Evolutionary conservation across 2,797 vertebrate species (phyloP).

Genomic region (Lepidocolaptes lacrymiger): DNA sequence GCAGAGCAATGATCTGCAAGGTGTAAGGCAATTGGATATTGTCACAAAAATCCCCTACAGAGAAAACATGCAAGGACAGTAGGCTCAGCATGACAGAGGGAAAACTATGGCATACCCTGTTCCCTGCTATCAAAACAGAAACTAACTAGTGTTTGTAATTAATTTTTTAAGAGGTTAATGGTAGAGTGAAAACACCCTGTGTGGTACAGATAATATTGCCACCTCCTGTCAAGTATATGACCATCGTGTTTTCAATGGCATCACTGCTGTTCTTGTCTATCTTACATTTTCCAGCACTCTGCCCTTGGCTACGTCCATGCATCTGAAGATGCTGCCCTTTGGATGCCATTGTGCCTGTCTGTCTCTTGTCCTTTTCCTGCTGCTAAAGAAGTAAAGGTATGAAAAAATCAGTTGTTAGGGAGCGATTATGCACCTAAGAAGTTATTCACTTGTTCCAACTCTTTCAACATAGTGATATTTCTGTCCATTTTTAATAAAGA

Average conservation of each 20-base stretch:
- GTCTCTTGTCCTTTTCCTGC: not conserved
- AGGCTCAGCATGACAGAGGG: not conserved
- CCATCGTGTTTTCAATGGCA: not conserved
- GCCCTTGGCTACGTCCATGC: conserved; percentile 17
- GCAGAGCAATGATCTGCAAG: conserved; percentile 11
- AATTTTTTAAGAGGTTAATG: not conserved
- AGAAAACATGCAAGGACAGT: not conserved
- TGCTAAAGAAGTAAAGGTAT: not conserved
- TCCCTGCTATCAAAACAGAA: not conserved
- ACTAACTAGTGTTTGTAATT: not conserved
- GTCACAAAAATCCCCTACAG: not conserved
- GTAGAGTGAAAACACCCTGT: not conserved
- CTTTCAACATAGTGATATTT: not conserved
- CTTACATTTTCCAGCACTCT: not conserved
- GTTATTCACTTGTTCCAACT: not conserved
- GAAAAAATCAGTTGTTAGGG: not conserved
- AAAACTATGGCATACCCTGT: not conserved
- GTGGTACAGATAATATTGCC: not conserved
- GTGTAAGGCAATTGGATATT: conserved; percentile 7
- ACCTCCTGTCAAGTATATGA: not conserved
- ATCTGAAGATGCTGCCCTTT: not conserved
- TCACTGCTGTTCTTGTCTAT: not conserved
- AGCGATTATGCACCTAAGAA: not conserved
- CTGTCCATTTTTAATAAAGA: not conserved
- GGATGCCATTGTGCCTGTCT: not conserved